Conservation (phyloP, 1,140 invertebrate genomes). For the Latrodectus geometricus region DNA sequence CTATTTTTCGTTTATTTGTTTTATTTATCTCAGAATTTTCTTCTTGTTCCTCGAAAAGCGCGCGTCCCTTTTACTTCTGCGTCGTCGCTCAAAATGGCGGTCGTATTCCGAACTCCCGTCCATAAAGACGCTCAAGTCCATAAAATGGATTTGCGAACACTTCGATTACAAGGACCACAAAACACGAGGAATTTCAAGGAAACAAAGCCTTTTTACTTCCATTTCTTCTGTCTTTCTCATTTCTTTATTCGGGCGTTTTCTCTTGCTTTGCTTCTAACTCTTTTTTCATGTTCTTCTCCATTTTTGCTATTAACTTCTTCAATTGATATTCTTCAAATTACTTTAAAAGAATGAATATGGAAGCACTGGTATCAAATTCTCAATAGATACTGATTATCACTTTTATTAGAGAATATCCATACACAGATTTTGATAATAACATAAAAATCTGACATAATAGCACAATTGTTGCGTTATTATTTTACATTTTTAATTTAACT, state of each 20-base stretch:
- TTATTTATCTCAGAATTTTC: not conserved
- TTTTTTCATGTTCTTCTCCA: too few species aligned
- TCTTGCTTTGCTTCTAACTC: too few species aligned
- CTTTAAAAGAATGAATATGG: too few species aligned
- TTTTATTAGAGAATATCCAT: too few species aligned
- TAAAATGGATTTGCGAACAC: constrained; percentile 58
- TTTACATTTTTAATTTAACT: too few species aligned
- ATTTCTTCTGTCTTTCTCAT: not conserved
- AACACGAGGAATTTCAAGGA: constrained; percentile 44
- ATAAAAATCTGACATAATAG: too few species aligned
- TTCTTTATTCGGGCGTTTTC: not conserved
- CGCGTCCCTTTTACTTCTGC: not conserved
- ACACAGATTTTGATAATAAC: too few species aligned
- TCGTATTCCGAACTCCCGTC: constrained; percentile 37
- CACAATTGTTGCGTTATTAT: too few species aligned
- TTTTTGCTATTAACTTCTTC: too few species aligned
- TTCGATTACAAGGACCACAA: constrained; percentile 57
- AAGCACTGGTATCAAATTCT: too few species aligned
- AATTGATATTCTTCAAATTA: too few species aligned
- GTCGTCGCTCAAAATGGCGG: constrained; percentile 36
- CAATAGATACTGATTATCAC: too few species aligned
- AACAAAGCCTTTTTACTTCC: constrained; percentile 39
- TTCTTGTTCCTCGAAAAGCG: not conserved
- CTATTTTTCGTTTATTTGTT: not conserved
- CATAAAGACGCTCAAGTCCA: constrained; percentile 47